Evolutionary conservation across 2,888 invertebrate species (phyloP), one percentile per base, ranked within the genome.

Genomic region (Melanostoma mellinum): DNA sequence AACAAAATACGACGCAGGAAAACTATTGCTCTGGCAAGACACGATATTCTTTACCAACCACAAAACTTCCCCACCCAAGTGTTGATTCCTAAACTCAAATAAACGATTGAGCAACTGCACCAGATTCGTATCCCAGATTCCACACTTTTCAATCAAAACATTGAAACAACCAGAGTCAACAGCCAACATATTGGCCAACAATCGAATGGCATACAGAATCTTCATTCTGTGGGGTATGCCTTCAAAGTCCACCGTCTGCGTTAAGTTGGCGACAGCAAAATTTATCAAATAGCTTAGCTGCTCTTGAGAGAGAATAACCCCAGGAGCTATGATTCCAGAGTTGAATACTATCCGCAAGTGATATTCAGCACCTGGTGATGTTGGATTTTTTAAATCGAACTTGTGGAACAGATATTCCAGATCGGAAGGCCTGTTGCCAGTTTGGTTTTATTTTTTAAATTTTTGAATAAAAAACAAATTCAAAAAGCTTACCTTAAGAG

Each of bases 261-360:
- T 79, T 4, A 88, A 73, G 65, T 86, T 87, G 30, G 63, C 63
- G 55, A 88, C 8, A 9, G 81, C 85, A 58, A 84, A 88, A 42
- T 85, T 86, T 3, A 88, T 61, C 35, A 87, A 33, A 81, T 87
- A 88, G 6, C 69, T 44, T 32, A 61, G 40, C 72, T 88, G 79
- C 42, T 86, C 4, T 33, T 72, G 6, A 36, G 72, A 52, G 42
- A 87, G 52, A 50, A 65, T 2, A 60, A 65, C 50, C 36, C 75
- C 42, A 67, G 86, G 61, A 10, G 69, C 40, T 2, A 85, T 50
- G 32, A 87, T 84, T 4, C 81, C 74, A 9, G 46, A 68, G 20
- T 89, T 86, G 65, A 88, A 88, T 9, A 90, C 38, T 0, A 90
- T 87, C 61, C 87, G 88, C 80, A 90, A 85, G 20, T 88, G 88